A percentile compares a stretch with the other conserved stretches of the same genome.
These are phyloP conservation scores for Acrobasis consociella DNA, from an alignment of 2,888 invertebrate species.

Conservation along the genomic window DNA sequence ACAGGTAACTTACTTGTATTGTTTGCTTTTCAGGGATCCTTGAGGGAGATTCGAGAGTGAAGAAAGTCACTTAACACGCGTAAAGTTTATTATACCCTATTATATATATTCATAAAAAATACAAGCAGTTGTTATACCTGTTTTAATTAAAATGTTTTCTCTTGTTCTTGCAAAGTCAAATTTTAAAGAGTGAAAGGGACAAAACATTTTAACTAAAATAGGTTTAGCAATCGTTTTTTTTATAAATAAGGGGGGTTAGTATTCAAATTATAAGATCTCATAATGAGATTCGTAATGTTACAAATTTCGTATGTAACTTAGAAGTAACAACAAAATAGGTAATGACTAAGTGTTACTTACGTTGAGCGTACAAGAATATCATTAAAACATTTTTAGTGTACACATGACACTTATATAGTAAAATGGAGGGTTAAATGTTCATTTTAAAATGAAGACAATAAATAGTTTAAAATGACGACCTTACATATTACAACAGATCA, in stretches of 20 bases:
- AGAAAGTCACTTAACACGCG: neutral
- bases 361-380: constrained; percentile 13
- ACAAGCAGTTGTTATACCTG: too few relatives aligned
- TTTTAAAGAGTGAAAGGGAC: too few relatives aligned
- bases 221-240: too few relatives aligned
- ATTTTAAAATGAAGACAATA: neutral
- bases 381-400: neutral
- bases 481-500: neutral
- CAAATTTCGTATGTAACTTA: neutral
- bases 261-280: constrained; percentile 1
- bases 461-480: neutral
- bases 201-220: too few relatives aligned
- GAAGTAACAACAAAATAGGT: neutral
- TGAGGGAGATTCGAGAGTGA: neutral
- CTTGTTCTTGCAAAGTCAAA: too few relatives aligned
- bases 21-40: neutral
- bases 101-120: too few relatives aligned
- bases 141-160: too few relatives aligned
- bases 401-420: too few relatives aligned
- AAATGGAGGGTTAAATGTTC: constrained; percentile 5
- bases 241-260: neutral
- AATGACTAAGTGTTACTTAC: neutral
- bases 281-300: constrained; percentile 9
- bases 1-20: neutral
- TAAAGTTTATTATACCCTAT: too few relatives aligned